Percentiles rank a stretch among this genome's conserved stretches.
Conservation (phyloP, 2,113 vertebrate genomes). For the Corythaeola cristata region DNA sequence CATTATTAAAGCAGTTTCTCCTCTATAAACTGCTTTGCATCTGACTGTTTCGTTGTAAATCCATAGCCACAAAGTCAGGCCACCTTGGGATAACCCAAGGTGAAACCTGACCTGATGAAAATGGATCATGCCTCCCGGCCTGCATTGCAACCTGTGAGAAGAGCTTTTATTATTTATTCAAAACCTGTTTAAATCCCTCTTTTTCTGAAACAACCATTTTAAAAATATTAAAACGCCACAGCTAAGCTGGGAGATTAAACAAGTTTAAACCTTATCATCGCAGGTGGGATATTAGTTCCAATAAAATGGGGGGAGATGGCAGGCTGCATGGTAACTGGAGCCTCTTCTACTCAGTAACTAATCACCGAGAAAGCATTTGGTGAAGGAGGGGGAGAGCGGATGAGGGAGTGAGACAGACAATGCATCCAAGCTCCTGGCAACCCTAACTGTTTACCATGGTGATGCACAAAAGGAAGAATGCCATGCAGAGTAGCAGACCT, state of each 20-base stretch:
- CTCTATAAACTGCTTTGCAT: slow-evolving; percentile 60
- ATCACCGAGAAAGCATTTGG: slow-evolving; percentile 69
- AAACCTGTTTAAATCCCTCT: slow-evolving; percentile 68
- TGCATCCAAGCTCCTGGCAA: slow-evolving; percentile 61
- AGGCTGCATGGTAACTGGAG: slow-evolving; percentile 62
- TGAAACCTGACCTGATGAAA: slow-evolving; percentile 66
- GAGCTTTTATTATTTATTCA: slow-evolving; percentile 68
- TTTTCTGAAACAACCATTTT: slow-evolving; percentile 65
- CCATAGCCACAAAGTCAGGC: slow-evolving; percentile 51
- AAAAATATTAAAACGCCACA: slow-evolving; percentile 72
- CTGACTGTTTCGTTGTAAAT: slow-evolving; percentile 57
- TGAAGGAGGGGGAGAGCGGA: slow-evolving; percentile 41
- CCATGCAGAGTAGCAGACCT: background rate
- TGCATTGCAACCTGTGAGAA: slow-evolving; percentile 56
- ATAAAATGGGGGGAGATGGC: slow-evolving; percentile 49
- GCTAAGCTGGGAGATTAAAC: slow-evolving; percentile 74
- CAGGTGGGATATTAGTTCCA: slow-evolving; percentile 69
- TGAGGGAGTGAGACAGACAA: slow-evolving; percentile 39
- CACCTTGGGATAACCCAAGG: slow-evolving; percentile 55
- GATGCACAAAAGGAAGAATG: slow-evolving; percentile 59
- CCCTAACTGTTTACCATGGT: slow-evolving; percentile 61
- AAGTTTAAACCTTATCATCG: slow-evolving; percentile 66
- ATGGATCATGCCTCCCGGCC: slow-evolving; percentile 48
- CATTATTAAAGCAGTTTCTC: slow-evolving; percentile 66
- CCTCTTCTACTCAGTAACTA: slow-evolving; percentile 61